Conservation (phyloP, 2,888 invertebrate species). For the Athrips mouffetella region DNA sequence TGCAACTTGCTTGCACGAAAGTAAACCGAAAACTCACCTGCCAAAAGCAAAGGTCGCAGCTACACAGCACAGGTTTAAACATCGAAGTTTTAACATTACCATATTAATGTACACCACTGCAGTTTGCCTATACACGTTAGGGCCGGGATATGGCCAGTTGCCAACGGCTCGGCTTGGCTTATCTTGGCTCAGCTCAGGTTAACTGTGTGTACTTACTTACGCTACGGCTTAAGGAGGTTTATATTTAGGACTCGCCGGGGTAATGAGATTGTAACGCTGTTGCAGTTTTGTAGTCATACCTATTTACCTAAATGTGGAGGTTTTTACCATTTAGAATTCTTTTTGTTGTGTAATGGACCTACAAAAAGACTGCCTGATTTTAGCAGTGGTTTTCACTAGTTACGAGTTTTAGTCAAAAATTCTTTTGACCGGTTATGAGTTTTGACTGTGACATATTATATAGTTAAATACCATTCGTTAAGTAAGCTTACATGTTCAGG, state of each 20-base stretch:
- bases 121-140: conserved; percentile 15
- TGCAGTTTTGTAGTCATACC: conserved; percentile 1
- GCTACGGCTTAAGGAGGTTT: conserved; percentile 18
- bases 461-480: too few relatives aligned
- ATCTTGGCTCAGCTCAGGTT: conserved; percentile 26
- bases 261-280: conserved; percentile 15
- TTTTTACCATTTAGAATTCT: background rate
- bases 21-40: background rate
- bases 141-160: conserved; percentile 32
- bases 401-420: too few relatives aligned
- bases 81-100: conserved; percentile 29
- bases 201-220: conserved; percentile 15
- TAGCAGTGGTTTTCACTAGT: too few relatives aligned
- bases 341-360: too few relatives aligned
- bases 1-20: background rate
- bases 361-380: too few relatives aligned
- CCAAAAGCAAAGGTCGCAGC: conserved; percentile 9
- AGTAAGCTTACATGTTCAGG: too few relatives aligned
- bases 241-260: conserved; percentile 16
- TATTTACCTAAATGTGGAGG: background rate
- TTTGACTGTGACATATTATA: too few relatives aligned
- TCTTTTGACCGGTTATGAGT: too few relatives aligned
- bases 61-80: conserved; percentile 20
- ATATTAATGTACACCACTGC: conserved; percentile 21
- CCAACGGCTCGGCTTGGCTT: conserved; percentile 25